Conservation (phyloP, 2,888 invertebrate genomes). For the Orthosia gothica region DNA sequence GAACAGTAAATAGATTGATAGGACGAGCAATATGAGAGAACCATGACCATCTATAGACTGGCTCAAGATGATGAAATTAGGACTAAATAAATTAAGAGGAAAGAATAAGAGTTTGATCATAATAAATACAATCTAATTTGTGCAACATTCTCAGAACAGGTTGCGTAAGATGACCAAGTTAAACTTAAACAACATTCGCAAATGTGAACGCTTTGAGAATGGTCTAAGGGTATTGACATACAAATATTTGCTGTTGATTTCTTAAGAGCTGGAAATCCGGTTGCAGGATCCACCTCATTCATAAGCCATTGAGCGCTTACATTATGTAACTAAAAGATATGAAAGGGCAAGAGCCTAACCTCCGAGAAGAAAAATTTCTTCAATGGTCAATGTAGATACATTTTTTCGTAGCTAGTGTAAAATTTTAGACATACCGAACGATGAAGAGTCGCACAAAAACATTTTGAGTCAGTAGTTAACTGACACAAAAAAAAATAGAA, state of each 20-base stretch:
- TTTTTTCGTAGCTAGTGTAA: too few relatives aligned
- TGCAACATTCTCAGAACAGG: conserved; percentile 34
- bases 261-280: conserved; percentile 7
- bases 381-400: not conserved
- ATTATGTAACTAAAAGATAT: conserved; percentile 2
- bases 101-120: conserved; percentile 4
- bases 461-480: not conserved
- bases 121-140: conserved; percentile 51
- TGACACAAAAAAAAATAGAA: too few relatives aligned
- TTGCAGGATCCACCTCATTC: not conserved
- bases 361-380: not conserved
- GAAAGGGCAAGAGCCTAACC: not conserved
- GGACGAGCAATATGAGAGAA: not conserved
- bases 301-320: not conserved
- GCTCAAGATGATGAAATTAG: not conserved
- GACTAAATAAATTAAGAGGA: not conserved
- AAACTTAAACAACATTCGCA: conserved; percentile 45
- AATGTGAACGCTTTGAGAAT: conserved; percentile 38
- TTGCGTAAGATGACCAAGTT: conserved; percentile 40
- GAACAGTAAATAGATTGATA: not conserved
- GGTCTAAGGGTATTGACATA: conserved; percentile 39
- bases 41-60: not conserved
- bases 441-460: too few relatives aligned
- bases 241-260: conserved; percentile 9
- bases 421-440: not conserved